Percentiles rank a stretch among this genome's conserved stretches.
These are phyloP conservation scores for Turritopsis rubra DNA, from an alignment of 30 jellyfish, hydroid and myxozoan species.

Conservation along the genomic window DNA sequence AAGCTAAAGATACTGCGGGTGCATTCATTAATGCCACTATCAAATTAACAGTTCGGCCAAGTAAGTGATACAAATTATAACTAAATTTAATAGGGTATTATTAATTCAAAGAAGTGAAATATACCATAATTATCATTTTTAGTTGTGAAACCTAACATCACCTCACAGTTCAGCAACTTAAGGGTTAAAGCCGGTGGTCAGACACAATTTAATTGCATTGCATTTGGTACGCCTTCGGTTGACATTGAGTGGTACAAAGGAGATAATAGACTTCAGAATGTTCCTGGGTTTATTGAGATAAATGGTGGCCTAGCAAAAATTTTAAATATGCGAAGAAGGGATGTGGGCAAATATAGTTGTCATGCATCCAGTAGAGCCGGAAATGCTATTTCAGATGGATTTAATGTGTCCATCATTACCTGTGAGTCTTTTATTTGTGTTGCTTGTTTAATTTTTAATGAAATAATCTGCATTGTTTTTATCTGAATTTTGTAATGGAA, in stretches of 20 bases:
- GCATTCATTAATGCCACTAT: neutral
- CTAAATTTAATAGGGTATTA: too few relatives aligned
- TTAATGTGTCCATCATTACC: neutral
- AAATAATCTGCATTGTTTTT: too few relatives aligned
- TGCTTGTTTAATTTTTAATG: too few relatives aligned
- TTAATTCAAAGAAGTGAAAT: too few relatives aligned
- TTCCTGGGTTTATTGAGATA: too few relatives aligned
- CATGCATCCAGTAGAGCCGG: neutral
- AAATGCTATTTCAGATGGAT: neutral
- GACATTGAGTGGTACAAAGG: neutral
- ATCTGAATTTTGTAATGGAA: too few relatives aligned
- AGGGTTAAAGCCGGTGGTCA: neutral
- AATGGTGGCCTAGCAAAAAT: neutral
- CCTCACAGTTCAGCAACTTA: neutral
- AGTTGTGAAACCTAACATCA: neutral
- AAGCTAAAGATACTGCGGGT: neutral
- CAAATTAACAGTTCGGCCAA: neutral
- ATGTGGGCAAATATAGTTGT: neutral
- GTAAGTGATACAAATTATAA: neutral
- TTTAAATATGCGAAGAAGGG: neutral
- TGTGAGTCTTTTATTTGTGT: neutral
- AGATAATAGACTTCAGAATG: neutral
- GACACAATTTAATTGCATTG: neutral
- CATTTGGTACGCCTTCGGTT: neutral
- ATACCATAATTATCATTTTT: too few relatives aligned